Evolutionary conservation across 2,888 invertebrate genomes (phyloP), one percentile per base, ranked within the genome.

Genomic region (Pachycephus smyrnensis): DNA sequence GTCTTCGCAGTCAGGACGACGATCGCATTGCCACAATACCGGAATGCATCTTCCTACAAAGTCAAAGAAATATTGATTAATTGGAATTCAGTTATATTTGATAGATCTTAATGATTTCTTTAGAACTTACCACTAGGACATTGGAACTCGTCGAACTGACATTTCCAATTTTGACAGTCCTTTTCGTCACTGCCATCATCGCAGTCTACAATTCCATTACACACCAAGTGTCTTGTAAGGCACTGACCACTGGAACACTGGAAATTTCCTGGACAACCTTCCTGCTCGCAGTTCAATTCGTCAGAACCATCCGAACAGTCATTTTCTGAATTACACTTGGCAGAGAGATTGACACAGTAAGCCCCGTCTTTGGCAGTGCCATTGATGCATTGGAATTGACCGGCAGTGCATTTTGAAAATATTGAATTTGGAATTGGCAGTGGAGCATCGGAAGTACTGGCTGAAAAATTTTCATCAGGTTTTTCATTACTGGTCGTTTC

Each of bases 291-390:
- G 30, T 93, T 92, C 12, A 91, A 81, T 88, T 95, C 94, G 87
- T 95, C 95, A 0, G 94, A 94, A 36, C 93, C 94, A 86, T 94
- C 95, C 0, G 93, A 93, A 84, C 94, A 95, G 84, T 94, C 94
- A 37, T 92, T 92, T 75, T 93, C 92, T 0, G 94, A 93, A 87
- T 94, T 94, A 82, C 94, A 94, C 86, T 91, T 92, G 0, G 91
- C 91, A 85, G 92, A 90, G 73, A 92, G 87, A 75, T 92, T 89
- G 12, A 94, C 93, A 85, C 94, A 94, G 80, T 93, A 93, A 40
- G 93, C 93, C 6, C 94, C 94, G 83, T 94, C 93, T 81, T 92
- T 92, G 0, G 94, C 92, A 0, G 94, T 94, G 30, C 94, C 94
- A 83, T 94, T 94, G 0, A 87, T 82, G 83, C 94, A 94, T 84